Evolutionary conservation across 2,888 invertebrate genomes (phyloP).

Genomic region (Chaitophorus viminalis): DNA sequence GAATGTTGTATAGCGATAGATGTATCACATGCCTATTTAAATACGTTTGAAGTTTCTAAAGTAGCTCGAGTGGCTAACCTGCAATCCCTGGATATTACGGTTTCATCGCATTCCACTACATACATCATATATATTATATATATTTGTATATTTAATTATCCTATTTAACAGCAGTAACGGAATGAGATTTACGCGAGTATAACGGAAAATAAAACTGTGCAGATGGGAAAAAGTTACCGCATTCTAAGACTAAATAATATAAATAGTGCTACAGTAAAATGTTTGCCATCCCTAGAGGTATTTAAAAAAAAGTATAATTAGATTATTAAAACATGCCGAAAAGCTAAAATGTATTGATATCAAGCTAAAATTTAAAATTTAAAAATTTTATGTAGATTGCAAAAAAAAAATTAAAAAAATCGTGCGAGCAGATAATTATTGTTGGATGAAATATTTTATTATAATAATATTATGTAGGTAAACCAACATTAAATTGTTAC

Average conservation of each 20-base stretch:
- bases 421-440: neutral
- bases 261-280: neutral
- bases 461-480: too few relatives aligned
- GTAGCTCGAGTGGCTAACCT: neutral
- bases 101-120: neutral
- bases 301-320: neutral
- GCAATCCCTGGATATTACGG: neutral
- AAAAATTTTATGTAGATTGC: neutral
- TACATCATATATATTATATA: neutral
- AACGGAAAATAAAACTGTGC: neutral
- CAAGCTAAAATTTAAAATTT: neutral
- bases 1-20: neutral
- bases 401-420: neutral
- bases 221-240: neutral
- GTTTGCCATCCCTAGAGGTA: neutral
- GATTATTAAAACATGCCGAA: neutral
- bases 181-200: conserved; percentile 13
- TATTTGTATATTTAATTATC: conserved; percentile 38
- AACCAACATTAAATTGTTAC: neutral
- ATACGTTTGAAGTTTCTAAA: neutral
- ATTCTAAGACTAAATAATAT: conserved; percentile 12
- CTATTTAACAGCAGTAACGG: conserved; percentile 36
- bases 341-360: neutral
- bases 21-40: neutral
- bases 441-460: neutral